A percentile compares a stretch with the other conserved stretches of the same genome.
Evolutionary conservation across 1,140 invertebrate species (phyloP).

Genomic region (Leptonema lineaticorne): DNA sequence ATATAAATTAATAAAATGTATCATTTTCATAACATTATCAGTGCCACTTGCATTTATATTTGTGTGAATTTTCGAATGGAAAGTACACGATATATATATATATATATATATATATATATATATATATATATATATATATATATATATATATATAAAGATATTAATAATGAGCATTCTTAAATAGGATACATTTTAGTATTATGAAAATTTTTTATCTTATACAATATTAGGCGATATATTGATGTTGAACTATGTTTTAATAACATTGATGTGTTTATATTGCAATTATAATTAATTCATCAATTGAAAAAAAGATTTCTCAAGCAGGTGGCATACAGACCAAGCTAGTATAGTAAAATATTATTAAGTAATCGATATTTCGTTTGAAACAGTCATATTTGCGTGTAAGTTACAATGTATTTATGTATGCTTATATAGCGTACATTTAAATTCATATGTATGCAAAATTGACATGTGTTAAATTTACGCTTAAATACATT

Average conservation of each 20-base stretch:
- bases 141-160: too few relatives aligned
- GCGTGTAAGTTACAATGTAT: slow-evolving; percentile 29
- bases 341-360: slow-evolving; percentile 27
- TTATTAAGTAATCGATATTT: slow-evolving; percentile 15
- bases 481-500: too few relatives aligned
- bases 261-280: slow-evolving; percentile 12
- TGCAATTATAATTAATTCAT: slow-evolving; percentile 9
- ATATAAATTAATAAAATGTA: neutral
- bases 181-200: neutral
- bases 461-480: too few relatives aligned
- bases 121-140: too few relatives aligned
- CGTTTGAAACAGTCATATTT: slow-evolving; percentile 21
- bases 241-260: slow-evolving; percentile 28
- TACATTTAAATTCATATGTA: too few relatives aligned
- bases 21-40: slow-evolving; percentile 20
- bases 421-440: too few relatives aligned
- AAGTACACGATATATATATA: too few relatives aligned
- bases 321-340: slow-evolving; percentile 32
- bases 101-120: too few relatives aligned
- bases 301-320: too few relatives aligned
- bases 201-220: slow-evolving; percentile 12
- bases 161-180: neutral
- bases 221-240: slow-evolving; percentile 28
- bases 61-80: too few relatives aligned
- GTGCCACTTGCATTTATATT: slow-evolving; percentile 17